A percentile compares a stretch with the other conserved stretches of the same genome.
phyloP scores from a whole-genome alignment of 2,113 vertebrate species.

The Gallinago jamesoni region DNA sequence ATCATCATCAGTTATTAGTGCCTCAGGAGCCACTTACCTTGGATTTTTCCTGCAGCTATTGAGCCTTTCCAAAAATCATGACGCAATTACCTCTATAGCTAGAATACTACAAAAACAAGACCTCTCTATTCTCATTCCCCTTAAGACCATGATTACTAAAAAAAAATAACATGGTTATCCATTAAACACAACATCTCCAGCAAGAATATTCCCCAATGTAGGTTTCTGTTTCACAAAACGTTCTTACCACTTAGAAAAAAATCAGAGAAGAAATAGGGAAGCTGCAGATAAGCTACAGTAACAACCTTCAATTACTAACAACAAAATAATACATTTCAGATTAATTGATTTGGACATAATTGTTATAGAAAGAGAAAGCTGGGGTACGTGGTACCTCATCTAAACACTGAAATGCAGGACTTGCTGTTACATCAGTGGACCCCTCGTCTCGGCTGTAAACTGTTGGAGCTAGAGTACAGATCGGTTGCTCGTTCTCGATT shows the following conservation, averaged over 20 bases:
- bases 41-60: not conserved
- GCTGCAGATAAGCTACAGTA: not conserved
- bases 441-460: conserved; percentile 65
- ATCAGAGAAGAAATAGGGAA: not conserved
- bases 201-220: not conserved
- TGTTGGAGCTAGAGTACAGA: conserved; percentile 67
- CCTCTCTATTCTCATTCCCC: not conserved
- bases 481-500: conserved; percentile 25
- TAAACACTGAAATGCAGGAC: conserved; percentile 80
- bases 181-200: not conserved
- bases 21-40: not conserved
- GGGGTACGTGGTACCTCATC: conserved; percentile 79
- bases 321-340: not conserved
- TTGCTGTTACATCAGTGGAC: conserved; percentile 55
- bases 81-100: not conserved
- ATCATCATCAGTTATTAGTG: not conserved
- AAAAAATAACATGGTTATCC: not conserved
- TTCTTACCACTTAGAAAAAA: not conserved
- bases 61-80: not conserved
- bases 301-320: not conserved
- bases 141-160: not conserved
- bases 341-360: not conserved
- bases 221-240: not conserved
- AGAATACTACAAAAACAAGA: not conserved
- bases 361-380: not conserved